Evolutionary conservation across 2,797 vertebrate genomes (phyloP).

Genomic region (Neopelma chrysocephalum): DNA sequence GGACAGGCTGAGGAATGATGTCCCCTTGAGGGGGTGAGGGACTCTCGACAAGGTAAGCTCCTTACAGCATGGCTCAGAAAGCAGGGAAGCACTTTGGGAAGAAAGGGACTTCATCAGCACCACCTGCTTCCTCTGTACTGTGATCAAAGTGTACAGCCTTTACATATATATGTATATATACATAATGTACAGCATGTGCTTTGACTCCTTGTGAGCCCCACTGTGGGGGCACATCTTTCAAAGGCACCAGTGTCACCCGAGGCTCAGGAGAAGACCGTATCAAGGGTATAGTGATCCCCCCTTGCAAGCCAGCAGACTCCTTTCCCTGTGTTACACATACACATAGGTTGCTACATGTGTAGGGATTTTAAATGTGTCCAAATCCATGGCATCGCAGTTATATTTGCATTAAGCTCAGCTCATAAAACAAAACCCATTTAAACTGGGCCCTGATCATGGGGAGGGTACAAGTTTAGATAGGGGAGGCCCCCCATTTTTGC

Average conservation of each 20-base stretch:
- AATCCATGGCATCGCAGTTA: neutral
- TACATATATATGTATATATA: no score
- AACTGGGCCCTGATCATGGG: neutral
- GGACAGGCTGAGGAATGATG: neutral
- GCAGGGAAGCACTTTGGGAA: neutral
- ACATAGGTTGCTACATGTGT: fast-evolving
- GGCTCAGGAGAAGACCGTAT: neutral
- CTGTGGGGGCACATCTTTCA: neutral
- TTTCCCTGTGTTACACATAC: neutral
- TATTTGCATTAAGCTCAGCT: neutral
- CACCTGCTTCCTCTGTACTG: fast-evolving
- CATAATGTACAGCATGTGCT: neutral
- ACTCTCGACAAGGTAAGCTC: neutral
- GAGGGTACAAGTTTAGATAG: neutral
- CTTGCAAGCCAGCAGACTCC: neutral
- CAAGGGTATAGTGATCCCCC: fast-evolving
- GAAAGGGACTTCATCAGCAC: neutral
- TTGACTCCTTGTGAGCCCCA: neutral
- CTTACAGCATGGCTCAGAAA: neutral
- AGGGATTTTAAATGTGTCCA: neutral
- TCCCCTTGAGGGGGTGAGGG: neutral
- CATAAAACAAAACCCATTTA: neutral
- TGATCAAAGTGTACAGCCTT: neutral
- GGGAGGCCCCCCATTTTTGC: neutral
- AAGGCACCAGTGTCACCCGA: neutral